Evolutionary conservation across 2,113 vertebrate species (phyloP), one percentile per base, ranked within the genome.

Genomic region (Speoplatyrhinus poulsoni): DNA sequence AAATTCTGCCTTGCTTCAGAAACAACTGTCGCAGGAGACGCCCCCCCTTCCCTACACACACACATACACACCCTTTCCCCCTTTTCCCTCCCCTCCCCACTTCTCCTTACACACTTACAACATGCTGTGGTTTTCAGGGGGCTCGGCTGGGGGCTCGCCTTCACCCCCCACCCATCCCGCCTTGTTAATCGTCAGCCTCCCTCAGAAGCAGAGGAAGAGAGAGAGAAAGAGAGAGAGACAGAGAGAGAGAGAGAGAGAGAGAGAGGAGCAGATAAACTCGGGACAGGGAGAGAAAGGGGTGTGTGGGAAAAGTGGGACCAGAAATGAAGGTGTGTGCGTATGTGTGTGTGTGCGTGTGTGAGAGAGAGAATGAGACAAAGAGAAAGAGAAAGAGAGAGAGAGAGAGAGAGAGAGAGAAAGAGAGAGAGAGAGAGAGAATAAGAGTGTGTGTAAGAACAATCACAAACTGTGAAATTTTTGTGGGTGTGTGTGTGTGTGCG

Each of bases 1-100:
- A 92, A 91, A 91, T 91, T 91, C 88, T 76, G 87, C 73, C 75
- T 83, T 79, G 85, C 70, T 90, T 89, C 75, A 65, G 84, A 89
- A 91, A 87, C 82, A 87, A 91, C 83, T 87, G 78, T 83, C 67
- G 81, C 80, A 72, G 66, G 59, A 62, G 60, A 7, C 49, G 49
- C 49, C 4, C 49, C 49, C 19, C 19, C 19, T 19, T 19, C 19
- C 19, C 19, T 19, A 19, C 19, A 1, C 19, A 19, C 19, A 19
- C 26, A 26, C 26, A 26, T 2, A 26, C 26, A 26, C 26, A 26
- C 26, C 19, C 19, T 26, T 26, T 26, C 26, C 26, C 26, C 26
- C 26, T 26, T 3, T 26, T 16, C 52, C 36, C 74, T 69, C 46
- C 59, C 65, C 70, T 26, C 33, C 56, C 60, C n/a, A 50, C 10